Evolutionary conservation across 1,140 invertebrate genomes (phyloP).

Genomic region (Micrasema minimum): DNA sequence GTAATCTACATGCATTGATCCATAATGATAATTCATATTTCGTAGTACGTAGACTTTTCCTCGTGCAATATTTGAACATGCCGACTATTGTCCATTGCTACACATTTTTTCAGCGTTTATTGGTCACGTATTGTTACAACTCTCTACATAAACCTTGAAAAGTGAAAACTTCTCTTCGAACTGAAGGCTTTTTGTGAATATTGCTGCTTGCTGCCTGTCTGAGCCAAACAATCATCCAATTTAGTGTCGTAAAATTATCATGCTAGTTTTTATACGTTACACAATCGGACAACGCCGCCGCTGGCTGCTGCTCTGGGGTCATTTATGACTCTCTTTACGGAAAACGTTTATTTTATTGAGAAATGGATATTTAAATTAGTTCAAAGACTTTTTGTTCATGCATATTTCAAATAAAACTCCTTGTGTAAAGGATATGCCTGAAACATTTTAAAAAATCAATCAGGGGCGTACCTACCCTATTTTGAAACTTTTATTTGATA

Average conservation of each 20-base stretch:
- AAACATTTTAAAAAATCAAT: no score
- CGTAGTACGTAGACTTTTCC: no score
- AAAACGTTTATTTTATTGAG: no score
- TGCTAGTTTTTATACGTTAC: constrained; percentile 1
- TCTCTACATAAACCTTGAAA: constrained; percentile 30
- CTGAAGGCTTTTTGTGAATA: constrained; percentile 23
- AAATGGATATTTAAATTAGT: no score
- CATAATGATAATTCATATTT: no score
- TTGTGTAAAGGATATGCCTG: no score
- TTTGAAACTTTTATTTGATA: no score
- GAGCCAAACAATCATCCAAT: constrained; percentile 17
- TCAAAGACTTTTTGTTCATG: no score
- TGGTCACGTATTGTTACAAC: constrained; percentile 18
- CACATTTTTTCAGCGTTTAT: neutral
- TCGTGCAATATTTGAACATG: neutral
- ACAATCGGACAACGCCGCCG: neutral
- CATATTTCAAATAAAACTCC: no score
- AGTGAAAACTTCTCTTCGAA: constrained; percentile 32
- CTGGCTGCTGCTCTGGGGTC: no score
- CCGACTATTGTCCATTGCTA: constrained; percentile 10
- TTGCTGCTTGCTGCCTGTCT: constrained; percentile 1
- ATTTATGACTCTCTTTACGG: neutral
- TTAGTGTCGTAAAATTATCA: constrained; percentile 25
- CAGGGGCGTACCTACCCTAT: no score
- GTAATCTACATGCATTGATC: no score